phyloP scores from a whole-genome alignment of 2,113 vertebrate genomes.

The Ochotona princeps region DNA sequence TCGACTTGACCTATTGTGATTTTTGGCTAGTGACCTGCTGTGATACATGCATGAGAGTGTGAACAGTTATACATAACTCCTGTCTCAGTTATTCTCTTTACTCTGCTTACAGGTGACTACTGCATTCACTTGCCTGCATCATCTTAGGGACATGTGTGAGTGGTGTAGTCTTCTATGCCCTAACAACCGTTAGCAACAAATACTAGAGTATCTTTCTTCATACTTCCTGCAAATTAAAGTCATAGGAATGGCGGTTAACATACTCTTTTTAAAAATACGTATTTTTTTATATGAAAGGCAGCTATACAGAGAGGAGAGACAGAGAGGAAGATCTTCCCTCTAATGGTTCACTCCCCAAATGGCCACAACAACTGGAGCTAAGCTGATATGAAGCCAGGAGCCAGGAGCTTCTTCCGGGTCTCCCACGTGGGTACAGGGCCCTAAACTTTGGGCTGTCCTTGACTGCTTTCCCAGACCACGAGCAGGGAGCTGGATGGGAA shows the following conservation, averaged over 20 bases:
- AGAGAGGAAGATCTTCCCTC: no score
- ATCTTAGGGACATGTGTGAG: background rate
- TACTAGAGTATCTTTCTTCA: background rate
- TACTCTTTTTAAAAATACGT: background rate
- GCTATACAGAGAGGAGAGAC: no score
- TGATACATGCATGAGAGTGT: background rate
- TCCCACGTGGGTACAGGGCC: no score
- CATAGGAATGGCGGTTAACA: background rate
- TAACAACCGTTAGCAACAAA: background rate
- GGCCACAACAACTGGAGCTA: no score
- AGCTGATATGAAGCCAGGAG: no score
- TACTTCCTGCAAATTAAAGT: background rate
- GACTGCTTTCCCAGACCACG: no score
- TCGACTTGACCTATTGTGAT: background rate
- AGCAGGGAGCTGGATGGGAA: no score
- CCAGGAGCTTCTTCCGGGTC: no score
- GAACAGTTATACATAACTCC: background rate
- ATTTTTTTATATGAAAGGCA: no score
- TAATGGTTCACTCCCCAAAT: no score
- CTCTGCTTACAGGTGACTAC: background rate
- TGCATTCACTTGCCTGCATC: background rate
- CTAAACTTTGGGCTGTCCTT: no score
- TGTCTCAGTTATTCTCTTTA: background rate
- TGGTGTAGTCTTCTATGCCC: background rate
- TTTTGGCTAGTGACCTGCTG: background rate